phyloP scores from a whole-genome alignment of 2,888 invertebrate genomes.

The Dimorphilus gyrociliatus region DNA sequence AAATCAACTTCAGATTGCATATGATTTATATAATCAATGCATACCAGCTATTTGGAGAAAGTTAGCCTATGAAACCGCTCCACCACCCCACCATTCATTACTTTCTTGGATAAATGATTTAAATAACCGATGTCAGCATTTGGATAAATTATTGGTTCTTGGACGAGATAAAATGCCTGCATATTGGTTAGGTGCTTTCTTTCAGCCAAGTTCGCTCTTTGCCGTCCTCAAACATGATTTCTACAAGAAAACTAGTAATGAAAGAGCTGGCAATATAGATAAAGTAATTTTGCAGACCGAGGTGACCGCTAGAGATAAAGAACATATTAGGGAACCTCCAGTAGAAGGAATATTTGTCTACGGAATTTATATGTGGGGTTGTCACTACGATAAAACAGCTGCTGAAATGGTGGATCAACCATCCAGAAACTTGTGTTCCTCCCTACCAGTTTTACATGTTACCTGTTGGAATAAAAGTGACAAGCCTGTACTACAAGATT shows the following conservation, averaged over 20 bases:
- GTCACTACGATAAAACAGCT: slow-evolving; percentile 35
- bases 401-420: slow-evolving; percentile 32
- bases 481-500: slow-evolving; percentile 24
- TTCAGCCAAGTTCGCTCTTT: slow-evolving; percentile 30
- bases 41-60: slow-evolving; percentile 31
- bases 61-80: slow-evolving; percentile 27
- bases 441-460: slow-evolving; percentile 33
- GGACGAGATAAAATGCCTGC: slow-evolving; percentile 37
- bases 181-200: slow-evolving; percentile 36
- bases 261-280: slow-evolving; percentile 30
- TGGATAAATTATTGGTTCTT: slow-evolving; percentile 29
- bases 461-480: slow-evolving; percentile 29
- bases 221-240: slow-evolving; percentile 32
- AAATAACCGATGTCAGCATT: slow-evolving; percentile 28
- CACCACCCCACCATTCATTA: slow-evolving; percentile 26
- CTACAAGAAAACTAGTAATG: slow-evolving; percentile 16
- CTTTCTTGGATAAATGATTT: slow-evolving; percentile 29
- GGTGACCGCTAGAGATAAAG: slow-evolving; percentile 35
- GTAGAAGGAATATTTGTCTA: slow-evolving; percentile 37
- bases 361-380: slow-evolving; percentile 37
- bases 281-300: slow-evolving; percentile 34
- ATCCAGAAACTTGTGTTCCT: slow-evolving; percentile 21
- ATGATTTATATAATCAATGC: slow-evolving; percentile 28
- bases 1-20: slow-evolving; percentile 20
- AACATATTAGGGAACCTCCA: slow-evolving; percentile 38